Evolutionary conservation across 2,888 invertebrate species (phyloP).

Genomic region (Dexiosoma caninum): DNA sequence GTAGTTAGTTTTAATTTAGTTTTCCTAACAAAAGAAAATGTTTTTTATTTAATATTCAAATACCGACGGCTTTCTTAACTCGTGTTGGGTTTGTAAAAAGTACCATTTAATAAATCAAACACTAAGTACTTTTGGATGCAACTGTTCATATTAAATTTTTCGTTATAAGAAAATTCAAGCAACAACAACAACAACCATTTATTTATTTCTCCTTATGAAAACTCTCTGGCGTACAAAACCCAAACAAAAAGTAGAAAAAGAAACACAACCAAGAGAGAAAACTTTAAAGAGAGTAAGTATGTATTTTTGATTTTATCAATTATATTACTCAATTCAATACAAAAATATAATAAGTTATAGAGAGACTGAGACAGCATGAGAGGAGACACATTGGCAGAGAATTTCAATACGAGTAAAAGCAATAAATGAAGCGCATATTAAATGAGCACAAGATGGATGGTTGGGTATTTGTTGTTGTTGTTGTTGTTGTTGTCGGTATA

Average conservation of each 20-base stretch:
- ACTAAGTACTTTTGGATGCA: slow-evolving; percentile 45
- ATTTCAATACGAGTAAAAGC: slow-evolving; percentile 22
- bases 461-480: slow-evolving; percentile 27
- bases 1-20: too few species aligned
- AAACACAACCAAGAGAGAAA: slow-evolving; percentile 14
- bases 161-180: slow-evolving; percentile 17
- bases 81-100: slow-evolving; percentile 22
- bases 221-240: slow-evolving; percentile 31
- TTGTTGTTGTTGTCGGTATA: slow-evolving; percentile 23
- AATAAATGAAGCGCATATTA: slow-evolving; percentile 61
- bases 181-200: slow-evolving; percentile 6
- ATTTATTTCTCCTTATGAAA: slow-evolving; percentile 43
- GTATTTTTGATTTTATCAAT: slow-evolving; percentile 29
- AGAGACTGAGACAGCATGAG: slow-evolving; percentile 35
- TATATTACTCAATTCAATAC: slow-evolving; percentile 59
- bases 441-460: slow-evolving; percentile 56
- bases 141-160: slow-evolving; percentile 49
- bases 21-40: too few species aligned
- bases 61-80: slow-evolving; percentile 57
- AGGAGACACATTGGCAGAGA: slow-evolving; percentile 30
- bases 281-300: neutral
- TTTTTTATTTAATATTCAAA: neutral
- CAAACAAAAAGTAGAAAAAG: neutral
- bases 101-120: slow-evolving; percentile 16
- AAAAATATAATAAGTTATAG: slow-evolving; percentile 46